phyloP scores from a whole-genome alignment of 2,113 vertebrate genomes.

The Mesembrinibis cayennensis region DNA sequence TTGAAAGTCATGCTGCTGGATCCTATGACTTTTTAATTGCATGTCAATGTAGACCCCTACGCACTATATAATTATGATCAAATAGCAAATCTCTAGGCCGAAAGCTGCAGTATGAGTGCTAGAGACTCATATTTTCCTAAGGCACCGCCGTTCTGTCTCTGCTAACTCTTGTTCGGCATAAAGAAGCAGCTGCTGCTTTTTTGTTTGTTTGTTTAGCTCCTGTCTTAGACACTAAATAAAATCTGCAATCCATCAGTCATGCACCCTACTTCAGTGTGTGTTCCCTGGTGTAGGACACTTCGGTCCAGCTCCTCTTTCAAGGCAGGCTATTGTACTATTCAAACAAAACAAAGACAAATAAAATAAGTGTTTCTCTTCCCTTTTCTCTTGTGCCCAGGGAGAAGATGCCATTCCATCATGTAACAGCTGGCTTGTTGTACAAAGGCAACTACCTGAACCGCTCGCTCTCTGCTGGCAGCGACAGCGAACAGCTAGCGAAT shows the following conservation, averaged over 20 bases:
- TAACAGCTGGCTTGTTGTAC: constrained; percentile 97
- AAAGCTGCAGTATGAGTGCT: neutral
- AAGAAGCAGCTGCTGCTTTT: neutral
- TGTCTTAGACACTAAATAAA: neutral
- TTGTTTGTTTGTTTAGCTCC: neutral
- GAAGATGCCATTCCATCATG: constrained; percentile 99
- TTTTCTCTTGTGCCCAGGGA: constrained; percentile 74
- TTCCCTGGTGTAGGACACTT: neutral
- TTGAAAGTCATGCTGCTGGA: neutral
- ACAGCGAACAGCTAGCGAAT: constrained; percentile 92
- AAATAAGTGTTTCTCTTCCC: neutral
- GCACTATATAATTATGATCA: neutral
- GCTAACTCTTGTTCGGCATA: neutral
- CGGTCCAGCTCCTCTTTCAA: neutral
- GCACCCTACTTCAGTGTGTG: accelerated
- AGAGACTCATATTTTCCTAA: neutral
- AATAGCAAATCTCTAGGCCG: neutral
- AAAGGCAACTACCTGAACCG: constrained; percentile 97
- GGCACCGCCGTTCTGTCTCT: neutral
- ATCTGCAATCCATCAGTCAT: neutral
- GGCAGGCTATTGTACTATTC: neutral
- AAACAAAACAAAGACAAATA: neutral
- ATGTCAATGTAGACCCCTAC: neutral
- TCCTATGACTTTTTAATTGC: neutral
- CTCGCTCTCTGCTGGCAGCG: constrained; percentile 90